Conservation (phyloP, 2,113 vertebrate species). For the Callaeas wilsoni region DNA sequence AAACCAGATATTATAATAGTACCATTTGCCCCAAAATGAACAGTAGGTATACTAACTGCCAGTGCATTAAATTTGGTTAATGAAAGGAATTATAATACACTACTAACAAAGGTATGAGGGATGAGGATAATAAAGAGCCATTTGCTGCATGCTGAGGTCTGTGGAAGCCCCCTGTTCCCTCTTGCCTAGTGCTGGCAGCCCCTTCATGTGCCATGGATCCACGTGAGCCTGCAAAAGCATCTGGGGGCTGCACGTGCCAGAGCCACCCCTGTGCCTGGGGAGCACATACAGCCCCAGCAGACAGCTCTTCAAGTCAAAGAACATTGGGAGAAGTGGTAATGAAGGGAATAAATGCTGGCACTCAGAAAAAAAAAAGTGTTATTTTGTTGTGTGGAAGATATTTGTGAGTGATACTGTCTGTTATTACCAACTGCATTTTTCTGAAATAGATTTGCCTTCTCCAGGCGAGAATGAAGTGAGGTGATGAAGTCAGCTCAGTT, state of each 20-base stretch:
- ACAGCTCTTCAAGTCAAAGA: neutral
- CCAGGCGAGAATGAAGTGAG: conserved; percentile 2
- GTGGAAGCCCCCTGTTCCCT: neutral
- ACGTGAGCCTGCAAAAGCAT: neutral
- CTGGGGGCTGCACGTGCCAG: neutral
- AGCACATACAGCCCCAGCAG: neutral
- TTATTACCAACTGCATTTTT: neutral
- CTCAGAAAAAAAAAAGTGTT: neutral
- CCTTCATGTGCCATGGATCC: neutral
- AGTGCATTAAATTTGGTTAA: neutral
- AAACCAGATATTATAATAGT: conserved; percentile 12
- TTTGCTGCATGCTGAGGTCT: neutral
- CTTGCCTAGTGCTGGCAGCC: neutral
- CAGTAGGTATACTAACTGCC: neutral
- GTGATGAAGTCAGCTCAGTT: neutral
- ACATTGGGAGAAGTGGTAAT: neutral
- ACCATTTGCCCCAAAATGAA: conserved; percentile 20
- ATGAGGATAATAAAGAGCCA: conserved; percentile 14
- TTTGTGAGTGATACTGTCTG: neutral
- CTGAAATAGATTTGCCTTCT: conserved; percentile 35
- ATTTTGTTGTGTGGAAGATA: neutral
- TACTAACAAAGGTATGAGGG: neutral
- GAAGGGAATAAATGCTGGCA: neutral
- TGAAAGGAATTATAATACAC: conserved; percentile 11
- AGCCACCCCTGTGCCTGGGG: conserved; percentile 4